Conservation (phyloP, 1,140 invertebrate genomes). For the Anastrepha obliqua region DNA sequence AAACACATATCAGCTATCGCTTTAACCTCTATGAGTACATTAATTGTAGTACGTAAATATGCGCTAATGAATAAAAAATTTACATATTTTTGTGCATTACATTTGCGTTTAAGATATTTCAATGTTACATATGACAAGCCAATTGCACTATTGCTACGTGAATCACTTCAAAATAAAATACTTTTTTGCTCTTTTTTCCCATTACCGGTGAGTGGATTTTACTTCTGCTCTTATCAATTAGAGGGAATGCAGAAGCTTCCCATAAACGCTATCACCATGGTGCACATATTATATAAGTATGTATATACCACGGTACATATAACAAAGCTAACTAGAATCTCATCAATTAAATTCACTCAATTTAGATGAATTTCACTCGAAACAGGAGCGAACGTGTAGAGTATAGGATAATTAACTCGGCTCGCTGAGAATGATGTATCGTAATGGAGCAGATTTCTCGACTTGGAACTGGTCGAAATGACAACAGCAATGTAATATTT, state of each 20-base stretch:
- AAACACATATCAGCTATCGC: no score
- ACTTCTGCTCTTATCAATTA: not conserved
- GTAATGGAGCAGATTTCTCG: not conserved
- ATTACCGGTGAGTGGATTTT: not conserved
- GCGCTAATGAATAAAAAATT: no score
- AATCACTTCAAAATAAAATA: no score
- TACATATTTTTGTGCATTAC: no score
- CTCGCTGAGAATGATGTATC: not conserved
- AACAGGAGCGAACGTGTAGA: not conserved
- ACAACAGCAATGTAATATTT: conserved; percentile 17
- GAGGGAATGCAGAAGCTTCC: no score
- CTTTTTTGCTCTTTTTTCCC: no score
- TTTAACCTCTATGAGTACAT: no score
- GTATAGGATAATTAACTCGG: conserved; percentile 20
- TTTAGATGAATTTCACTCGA: conserved; percentile 8
- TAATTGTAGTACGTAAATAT: no score
- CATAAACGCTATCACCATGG: not conserved
- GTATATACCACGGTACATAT: not conserved
- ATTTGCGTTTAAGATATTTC: no score
- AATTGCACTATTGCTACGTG: no score
- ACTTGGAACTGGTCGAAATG: conserved; percentile 47
- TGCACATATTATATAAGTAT: not conserved
- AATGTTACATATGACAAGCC: no score
- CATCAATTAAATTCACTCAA: conserved; percentile 17
- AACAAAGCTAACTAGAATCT: not conserved